Base-by-base conservation (phyloP, 2,888 invertebrate genomes). In the Allophyes oxyacanthae region DNA sequence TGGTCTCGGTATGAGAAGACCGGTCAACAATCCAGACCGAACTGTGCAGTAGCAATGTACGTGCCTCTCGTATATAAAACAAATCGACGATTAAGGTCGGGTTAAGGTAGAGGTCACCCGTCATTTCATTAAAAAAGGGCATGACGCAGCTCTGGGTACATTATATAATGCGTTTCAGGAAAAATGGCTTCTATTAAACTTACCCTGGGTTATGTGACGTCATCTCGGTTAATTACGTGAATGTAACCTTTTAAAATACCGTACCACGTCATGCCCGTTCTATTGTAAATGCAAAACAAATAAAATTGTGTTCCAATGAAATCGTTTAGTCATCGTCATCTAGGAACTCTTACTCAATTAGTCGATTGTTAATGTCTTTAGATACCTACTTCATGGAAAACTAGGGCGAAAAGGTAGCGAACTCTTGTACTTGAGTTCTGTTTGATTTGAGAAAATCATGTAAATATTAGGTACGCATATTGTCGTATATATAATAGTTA, bases 271-370 rank as follows among this genome's bases (percentile, higher is more conserved):
- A 57, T 52, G 10, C 20, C 15, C 36, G 41, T 25, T 42, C 26
- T 55, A 41, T 44, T 37, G 40, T 40, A 46, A 50, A 52, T 45
- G 37, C 14, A 41, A 64, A 66, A 48, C 25, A 63, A 56, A n/a
- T n/a, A n/a, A n/a, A n/a, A 60, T 46, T 40, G 45, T 62, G 41
- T 66, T 66, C 14, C 40, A 50, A 54, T 51, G 48, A 63, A 71
- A 70, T 14, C 36, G 38, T 37, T 58, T 40, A 56, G 43, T 58
- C 43, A 46, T 44, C 37, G 41, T 28, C 26, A 15, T 49, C 57
- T 40, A 11, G 42, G 36, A 52, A 64, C 33, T 0, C 30, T 42
- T 26, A 14, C 4, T 25, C 9, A 28, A 45, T 38, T 34, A 6
- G 10, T n/a, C n/a, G n/a, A 10, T 43, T 34, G n/a, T 4, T 6